Evolutionary conservation across 2,888 invertebrate genomes (phyloP), one percentile per base, ranked within the genome.

Genomic region (Helobdella robusta): DNA sequence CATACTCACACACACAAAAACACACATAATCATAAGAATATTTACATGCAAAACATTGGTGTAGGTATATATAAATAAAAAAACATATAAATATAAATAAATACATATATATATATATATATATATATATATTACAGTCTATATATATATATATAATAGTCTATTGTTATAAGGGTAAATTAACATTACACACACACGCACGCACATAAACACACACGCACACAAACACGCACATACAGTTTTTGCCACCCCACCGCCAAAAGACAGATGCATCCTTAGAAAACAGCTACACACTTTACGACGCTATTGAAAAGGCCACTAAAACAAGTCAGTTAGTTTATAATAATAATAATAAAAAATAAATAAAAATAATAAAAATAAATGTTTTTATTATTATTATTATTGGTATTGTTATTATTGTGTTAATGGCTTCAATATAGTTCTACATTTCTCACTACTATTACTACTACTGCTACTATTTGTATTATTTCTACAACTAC

Each of bases 241-340:
- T 50, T 23, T 20, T 56, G 18, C 28, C 56, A 15, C 30, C 56
- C n/a, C 28, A 56, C 23, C 25, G 56, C 2, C n/a, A 56, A 28
- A 56, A n/a, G 32, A 8, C 1, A 6, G 56, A 56, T 6, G 30
- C 28, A 25, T 2, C 56, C 6, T 6, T 56, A 28, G 56, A 56
- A 25, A 56, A 18, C 56, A 56, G 56, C 28, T 56, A 28, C 30
- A 30, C 25, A 8, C 28, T 56, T 30, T 56, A 56, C 32, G 56
- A 28, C 18, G 30, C 32, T 11, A 56, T 56, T 18, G 56, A 56
- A n/a, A 56, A 56, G 11, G 56, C 32, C 18, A 30, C 56, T 11
- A 56, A 56, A 20, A 30, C 56, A 3, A 56, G 56, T 56, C 11
- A 20, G 23, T 40, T 40, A 15, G 18, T 40, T 40, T 40, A 15